Percentiles rank a stretch among this genome's conserved stretches.
phyloP scores from a whole-genome alignment of 2,113 vertebrate genomes.

The Ornithorhynchus anatinus region DNA sequence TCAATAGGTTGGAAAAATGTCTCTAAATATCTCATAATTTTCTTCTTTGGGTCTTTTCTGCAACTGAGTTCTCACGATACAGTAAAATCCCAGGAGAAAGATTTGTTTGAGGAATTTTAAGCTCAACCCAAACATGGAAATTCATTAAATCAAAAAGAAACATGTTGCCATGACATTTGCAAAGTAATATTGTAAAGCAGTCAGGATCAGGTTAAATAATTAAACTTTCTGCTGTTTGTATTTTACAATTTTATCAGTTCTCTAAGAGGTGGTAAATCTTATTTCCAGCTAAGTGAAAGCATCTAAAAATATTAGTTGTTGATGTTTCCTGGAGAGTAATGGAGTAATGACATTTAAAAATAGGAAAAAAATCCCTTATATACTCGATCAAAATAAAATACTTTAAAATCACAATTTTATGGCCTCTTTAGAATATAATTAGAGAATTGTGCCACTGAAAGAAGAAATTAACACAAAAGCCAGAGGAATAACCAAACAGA shows the following conservation, averaged over 20 bases:
- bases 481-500: no score
- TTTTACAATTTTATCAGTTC: no score
- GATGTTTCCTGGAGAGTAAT: no score
- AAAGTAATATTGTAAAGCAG: conserved; percentile 25
- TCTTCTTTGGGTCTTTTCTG: conserved; percentile 20
- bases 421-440: no score
- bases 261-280: no score
- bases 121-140: conserved; percentile 38
- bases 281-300: neutral
- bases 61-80: conserved; percentile 30
- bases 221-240: neutral
- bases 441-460: no score
- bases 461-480: no score
- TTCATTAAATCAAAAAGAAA: conserved; percentile 21
- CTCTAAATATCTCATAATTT: conserved; percentile 19
- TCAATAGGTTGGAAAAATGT: conserved; percentile 16
- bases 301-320: no score
- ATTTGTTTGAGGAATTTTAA: conserved; percentile 37
- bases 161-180: conserved; percentile 21
- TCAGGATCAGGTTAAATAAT: neutral
- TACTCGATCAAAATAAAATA: no score
- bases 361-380: no score
- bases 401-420: no score
- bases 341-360: no score
- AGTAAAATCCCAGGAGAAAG: conserved; percentile 30